Evolutionary conservation across 2,888 invertebrate species (phyloP), one percentile per base, ranked within the genome.

Genomic region (Automeris io): DNA sequence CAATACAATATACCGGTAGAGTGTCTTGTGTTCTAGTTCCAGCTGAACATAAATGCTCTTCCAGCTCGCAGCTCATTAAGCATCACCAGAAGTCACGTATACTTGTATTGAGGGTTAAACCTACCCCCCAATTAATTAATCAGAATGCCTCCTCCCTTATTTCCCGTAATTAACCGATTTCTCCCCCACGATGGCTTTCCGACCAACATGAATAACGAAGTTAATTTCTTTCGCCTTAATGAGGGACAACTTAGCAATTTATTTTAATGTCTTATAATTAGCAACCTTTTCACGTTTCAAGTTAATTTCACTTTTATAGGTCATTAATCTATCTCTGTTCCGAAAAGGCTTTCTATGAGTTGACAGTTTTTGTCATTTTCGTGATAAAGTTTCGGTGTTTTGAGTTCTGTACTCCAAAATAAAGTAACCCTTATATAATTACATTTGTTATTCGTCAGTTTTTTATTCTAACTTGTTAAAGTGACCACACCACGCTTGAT

Each of bases 241-340:
- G 35, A 44, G 34, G 43, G 39, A 45, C 42, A 46, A 45, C 40
- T 42, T 42, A 36, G 43, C 37, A 43, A 45, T 48, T 47, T 43
- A 39, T 48, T 40, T 46, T 41, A 47, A 45, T 40, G 41, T 40
- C 41, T 29, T 35, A 31, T 45, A 50, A 50, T 50, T 51, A 51
- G 46, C 40, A 35, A 31, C 35, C 38, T 41, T 40, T 46, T 35
- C 37, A 31, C 39, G 36, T 40, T 41, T 26, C 33, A 7, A 33
- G 19, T 29, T 36, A 40, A 40, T 40, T 40, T 36, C 35, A 32
- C 18, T 35, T 40, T 40, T 35, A 35, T 40, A 25, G 40, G 21
- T 11, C 31, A 11, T 37, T 37, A 32, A 22, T 31, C 19, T 37
- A 37, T 32, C 26, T 36, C 8, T 21, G 31, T 31, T 24, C 11